Percentiles rank a stretch among this genome's conserved stretches.
phyloP scores from a whole-genome alignment of 2,797 vertebrate species.

The Pygocentrus nattereri region DNA sequence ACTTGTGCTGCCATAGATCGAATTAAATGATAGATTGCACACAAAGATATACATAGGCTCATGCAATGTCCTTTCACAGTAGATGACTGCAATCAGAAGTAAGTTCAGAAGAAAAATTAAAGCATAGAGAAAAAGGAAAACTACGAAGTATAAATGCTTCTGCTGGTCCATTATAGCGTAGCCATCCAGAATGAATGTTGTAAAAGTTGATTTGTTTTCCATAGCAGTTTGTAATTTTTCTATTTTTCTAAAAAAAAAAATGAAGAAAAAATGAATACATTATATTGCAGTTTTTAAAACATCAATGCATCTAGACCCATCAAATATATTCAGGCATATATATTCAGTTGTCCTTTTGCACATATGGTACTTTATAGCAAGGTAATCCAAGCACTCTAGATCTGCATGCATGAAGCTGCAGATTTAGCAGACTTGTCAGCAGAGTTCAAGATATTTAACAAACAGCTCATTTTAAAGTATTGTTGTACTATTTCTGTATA shows the following conservation, averaged over 20 bases:
- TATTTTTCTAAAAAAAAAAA: not conserved
- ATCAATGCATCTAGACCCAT: too few relatives aligned
- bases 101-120: conserved; percentile 44
- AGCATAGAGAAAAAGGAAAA: conserved; percentile 54
- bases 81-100: conserved; percentile 52
- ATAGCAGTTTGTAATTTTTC: conserved; percentile 20
- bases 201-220: conserved; percentile 43
- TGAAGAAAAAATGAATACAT: not conserved
- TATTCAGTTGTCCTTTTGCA: too few relatives aligned
- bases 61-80: conserved; percentile 45
- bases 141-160: conserved; percentile 44
- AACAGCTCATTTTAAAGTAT: not conserved
- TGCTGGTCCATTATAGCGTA: conserved; percentile 50
- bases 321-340: too few relatives aligned
- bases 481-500: too few relatives aligned
- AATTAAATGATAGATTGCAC: conserved; percentile 54
- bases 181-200: conserved; percentile 39
- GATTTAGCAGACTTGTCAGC: too few relatives aligned
- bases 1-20: conserved; percentile 56
- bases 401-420: not conserved
- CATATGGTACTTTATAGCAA: not conserved
- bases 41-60: conserved; percentile 59
- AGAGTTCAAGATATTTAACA: not conserved
- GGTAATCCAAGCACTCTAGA: not conserved
- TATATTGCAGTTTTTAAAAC: not conserved